Percentiles rank a stretch among this genome's conserved stretches.
Conservation (phyloP, 2,888 invertebrate genomes). For the Selenia dentaria region DNA sequence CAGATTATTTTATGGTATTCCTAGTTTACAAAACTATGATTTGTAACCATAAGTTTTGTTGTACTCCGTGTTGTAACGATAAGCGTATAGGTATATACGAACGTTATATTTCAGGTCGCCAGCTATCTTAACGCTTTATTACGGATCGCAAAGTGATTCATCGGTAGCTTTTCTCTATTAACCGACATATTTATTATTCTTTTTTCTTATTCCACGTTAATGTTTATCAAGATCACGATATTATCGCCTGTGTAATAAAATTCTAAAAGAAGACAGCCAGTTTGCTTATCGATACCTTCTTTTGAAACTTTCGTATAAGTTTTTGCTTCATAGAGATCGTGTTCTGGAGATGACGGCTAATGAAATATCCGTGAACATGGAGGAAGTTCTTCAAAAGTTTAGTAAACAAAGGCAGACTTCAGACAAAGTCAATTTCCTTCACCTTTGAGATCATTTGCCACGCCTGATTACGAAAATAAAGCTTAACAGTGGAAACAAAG, state of each 20-base stretch:
- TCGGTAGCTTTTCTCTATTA: conserved; percentile 12
- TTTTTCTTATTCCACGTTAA: conserved; percentile 7
- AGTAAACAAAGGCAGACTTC: conserved; percentile 1
- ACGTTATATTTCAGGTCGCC: neutral
- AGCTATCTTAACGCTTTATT: conserved; percentile 5
- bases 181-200: conserved; percentile 17
- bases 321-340: conserved; percentile 6
- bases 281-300: neutral
- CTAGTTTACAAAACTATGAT: too few species aligned
- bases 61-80: too few species aligned
- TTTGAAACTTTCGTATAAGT: neutral
- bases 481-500: too few species aligned
- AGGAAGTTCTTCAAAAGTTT: conserved; percentile 8
- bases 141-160: conserved; percentile 18
- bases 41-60: too few species aligned
- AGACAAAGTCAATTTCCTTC: conserved; percentile 12
- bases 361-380: neutral
- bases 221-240: conserved; percentile 16
- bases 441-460: neutral
- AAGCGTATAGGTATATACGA: neutral
- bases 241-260: conserved; percentile 11
- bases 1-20: too few species aligned
- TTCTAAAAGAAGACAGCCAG: conserved; percentile 13
- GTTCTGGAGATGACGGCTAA: neutral
- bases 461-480: neutral